Evolutionary conservation across 1,140 invertebrate genomes (phyloP), one percentile per base, ranked within the genome.

Genomic region (Drosophila obscura): DNA sequence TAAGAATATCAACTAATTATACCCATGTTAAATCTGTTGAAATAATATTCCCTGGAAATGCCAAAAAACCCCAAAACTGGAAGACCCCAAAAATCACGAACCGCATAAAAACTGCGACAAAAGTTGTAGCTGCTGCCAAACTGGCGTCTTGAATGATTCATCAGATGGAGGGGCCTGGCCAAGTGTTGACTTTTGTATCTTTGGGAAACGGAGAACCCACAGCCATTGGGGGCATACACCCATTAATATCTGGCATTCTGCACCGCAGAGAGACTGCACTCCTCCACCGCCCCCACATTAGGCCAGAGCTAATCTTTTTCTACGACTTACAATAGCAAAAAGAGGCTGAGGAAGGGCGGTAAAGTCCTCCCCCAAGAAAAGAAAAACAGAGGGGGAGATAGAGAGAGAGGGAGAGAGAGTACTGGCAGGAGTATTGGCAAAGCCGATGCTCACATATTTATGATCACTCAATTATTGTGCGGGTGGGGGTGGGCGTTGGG

Each of bases 381-480:
- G 35, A 13, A 39, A 39, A 13, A 13, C 35, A 13, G 4, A 24
- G 19, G 2, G 19, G 2, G 19, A 1, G 19, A 19, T 1, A 1
- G 16, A 16, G 16, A 16, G 16, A 16, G 16, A 16, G 19, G 2
- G 19, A 24, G 22, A 24, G 22, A 4, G 22, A 24, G 22, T 24
- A 24, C 22, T 24, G 22, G 35, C 4, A 11, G 13, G 35, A 59
- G 22, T 55, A 65, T 52, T 51, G 22, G 26, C 35, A 50, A 44
- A 53, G 58, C 26, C 51, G 41, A 39, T 78, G 61, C 44, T 79
- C 76, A 76, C 80, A 84, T 83, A 83, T 83, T 83, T 83, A 83
- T 83, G 75, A 83, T 84, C 80, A 83, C 80, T 83, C 80, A 76
- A 84, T 76, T 75, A 76, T 55, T 46, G 65, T 45, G 55, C 46